These are phyloP conservation scores for Drosophila nigromelanica DNA, from an alignment of 1,140 invertebrate species.

Conservation along the genomic window DNA sequence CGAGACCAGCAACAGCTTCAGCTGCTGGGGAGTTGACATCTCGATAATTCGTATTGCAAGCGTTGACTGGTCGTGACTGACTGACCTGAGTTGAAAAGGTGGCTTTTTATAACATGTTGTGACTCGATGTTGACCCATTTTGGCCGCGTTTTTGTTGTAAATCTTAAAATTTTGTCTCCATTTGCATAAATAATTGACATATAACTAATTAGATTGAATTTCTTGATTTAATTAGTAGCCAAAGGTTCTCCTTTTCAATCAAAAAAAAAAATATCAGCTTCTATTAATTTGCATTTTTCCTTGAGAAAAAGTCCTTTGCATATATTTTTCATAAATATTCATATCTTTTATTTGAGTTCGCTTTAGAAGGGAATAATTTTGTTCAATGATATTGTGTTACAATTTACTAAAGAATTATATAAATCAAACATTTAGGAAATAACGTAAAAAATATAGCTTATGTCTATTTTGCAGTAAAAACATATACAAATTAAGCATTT, in stretches of 20 bases:
- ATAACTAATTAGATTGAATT: constrained; percentile 1
- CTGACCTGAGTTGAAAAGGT: constrained; percentile 4
- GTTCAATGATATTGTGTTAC: no score
- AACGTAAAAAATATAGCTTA: no score
- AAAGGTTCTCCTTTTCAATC: neutral
- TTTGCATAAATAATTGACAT: constrained; percentile 37
- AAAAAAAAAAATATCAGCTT: neutral
- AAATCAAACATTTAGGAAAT: no score
- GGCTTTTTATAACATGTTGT: constrained; percentile 23
- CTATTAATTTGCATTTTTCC: neutral
- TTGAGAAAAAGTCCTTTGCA: neutral
- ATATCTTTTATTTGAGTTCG: no score
- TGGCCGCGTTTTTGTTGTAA: neutral
- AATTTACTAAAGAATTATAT: no score
- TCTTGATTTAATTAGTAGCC: neutral
- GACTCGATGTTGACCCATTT: neutral
- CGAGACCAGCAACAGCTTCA: neutral
- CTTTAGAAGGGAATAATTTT: no score
- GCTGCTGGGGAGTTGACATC: constrained; percentile 1
- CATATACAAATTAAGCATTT: no score
- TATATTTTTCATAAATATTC: no score
- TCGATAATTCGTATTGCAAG: neutral
- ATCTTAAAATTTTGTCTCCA: constrained; percentile 9
- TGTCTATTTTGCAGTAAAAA: no score
- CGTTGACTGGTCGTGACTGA: neutral